Percentiles rank a stretch among this genome's conserved stretches.
Conservation (phyloP, 2,888 invertebrate species). For the Leptinotarsa tumamoca region DNA sequence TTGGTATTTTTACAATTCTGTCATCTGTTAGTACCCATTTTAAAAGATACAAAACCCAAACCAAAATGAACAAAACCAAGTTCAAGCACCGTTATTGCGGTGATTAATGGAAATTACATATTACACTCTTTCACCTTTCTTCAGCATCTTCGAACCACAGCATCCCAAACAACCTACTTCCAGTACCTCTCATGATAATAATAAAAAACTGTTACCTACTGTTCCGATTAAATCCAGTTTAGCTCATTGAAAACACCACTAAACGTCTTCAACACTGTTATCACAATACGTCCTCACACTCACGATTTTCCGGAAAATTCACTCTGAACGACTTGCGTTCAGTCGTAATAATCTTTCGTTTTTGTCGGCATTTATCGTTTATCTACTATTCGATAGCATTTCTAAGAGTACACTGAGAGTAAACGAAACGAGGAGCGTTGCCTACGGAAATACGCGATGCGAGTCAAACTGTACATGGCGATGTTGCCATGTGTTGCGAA, state of each 20-base stretch:
- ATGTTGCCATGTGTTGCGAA: conserved; percentile 11
- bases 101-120: not conserved
- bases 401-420: conserved; percentile 31
- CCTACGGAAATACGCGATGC: conserved; percentile 37
- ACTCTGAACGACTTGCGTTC: not conserved
- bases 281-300: conserved; percentile 13
- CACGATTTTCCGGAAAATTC: not conserved
- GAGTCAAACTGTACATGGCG: conserved; percentile 33
- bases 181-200: conserved; percentile 8
- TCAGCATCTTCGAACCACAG: not conserved
- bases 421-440: conserved; percentile 30
- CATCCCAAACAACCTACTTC: conserved; percentile 16
- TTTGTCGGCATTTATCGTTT: conserved; percentile 12
- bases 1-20: too few species aligned
- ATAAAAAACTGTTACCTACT: conserved; percentile 32
- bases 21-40: too few species aligned
- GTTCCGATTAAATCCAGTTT: conserved; percentile 43
- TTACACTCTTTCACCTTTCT: not conserved
- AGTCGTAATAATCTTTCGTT: conserved; percentile 13
- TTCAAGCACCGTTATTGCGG: not conserved
- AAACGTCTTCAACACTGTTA: conserved; percentile 7
- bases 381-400: conserved; percentile 20
- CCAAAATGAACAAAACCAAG: not conserved
- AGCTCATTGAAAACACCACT: conserved; percentile 21
- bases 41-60: too few species aligned